Evolutionary conservation across 2,888 invertebrate species (phyloP).

Genomic region (Limulus polyphemus): DNA sequence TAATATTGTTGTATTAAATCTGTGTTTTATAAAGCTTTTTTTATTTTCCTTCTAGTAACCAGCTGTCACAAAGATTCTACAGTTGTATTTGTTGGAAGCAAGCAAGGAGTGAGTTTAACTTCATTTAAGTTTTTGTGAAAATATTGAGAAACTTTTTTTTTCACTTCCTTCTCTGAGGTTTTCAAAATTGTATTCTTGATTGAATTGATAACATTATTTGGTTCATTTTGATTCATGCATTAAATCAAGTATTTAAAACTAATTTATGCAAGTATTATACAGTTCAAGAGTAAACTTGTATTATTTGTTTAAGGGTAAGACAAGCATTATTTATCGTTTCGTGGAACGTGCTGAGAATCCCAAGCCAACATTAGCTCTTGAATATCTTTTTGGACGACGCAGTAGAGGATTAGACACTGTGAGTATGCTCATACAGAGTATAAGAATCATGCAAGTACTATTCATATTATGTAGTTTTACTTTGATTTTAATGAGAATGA

Average conservation of each 20-base stretch:
- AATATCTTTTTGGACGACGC: constrained; percentile 66
- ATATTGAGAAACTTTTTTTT: background rate
- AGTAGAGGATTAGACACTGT: constrained; percentile 29
- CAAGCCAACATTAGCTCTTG: constrained; percentile 67
- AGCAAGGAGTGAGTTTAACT: constrained; percentile 1
- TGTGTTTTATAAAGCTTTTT: background rate
- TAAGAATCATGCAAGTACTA: too few species aligned
- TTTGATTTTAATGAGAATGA: too few species aligned
- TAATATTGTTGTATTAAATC: too few species aligned
- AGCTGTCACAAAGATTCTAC: background rate
- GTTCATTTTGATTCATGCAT: too few species aligned
- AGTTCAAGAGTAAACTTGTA: background rate
- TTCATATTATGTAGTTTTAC: too few species aligned
- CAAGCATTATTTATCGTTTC: constrained; percentile 60
- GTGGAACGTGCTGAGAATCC: constrained; percentile 60
- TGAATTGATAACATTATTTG: too few species aligned
- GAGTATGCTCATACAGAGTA: too few species aligned
- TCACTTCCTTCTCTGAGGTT: background rate
- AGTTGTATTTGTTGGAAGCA: constrained; percentile 4
- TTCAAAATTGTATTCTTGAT: too few species aligned
- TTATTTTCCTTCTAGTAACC: background rate
- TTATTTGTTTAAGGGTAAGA: constrained; percentile 48
- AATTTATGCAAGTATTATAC: too few species aligned
- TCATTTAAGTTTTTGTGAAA: background rate
- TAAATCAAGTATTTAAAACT: too few species aligned